Conservation (phyloP, 2,113 vertebrate genomes). For the Electrona antarctica region DNA sequence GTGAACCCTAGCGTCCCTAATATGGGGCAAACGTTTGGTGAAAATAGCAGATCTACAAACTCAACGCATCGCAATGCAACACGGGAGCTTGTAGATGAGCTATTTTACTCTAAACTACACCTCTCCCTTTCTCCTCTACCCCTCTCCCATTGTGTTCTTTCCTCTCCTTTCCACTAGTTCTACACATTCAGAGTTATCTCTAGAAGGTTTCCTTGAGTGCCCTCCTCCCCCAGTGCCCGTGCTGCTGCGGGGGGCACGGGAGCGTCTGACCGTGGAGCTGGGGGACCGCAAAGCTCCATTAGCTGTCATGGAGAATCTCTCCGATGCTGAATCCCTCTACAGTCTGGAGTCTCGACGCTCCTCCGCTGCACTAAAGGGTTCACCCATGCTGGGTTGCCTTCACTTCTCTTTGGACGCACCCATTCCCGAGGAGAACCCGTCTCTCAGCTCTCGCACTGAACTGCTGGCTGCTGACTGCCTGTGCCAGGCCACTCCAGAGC, state of each 20-base stretch:
- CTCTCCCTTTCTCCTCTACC: slow-evolving; percentile 39
- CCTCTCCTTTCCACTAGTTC: slow-evolving; percentile 79
- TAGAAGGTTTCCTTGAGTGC: slow-evolving; percentile 95
- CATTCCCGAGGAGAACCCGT: slow-evolving; percentile 97
- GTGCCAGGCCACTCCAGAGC: slow-evolving; percentile 85
- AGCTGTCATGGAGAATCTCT: slow-evolving; percentile 96
- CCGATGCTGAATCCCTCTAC: slow-evolving; percentile 95
- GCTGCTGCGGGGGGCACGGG: slow-evolving; percentile 92
- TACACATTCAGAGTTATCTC: slow-evolving; percentile 93
- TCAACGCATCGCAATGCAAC: no score
- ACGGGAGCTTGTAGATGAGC: no score
- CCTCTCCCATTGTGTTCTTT: slow-evolving; percentile 3
- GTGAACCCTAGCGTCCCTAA: no score
- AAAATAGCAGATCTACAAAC: no score
- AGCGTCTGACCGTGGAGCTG: slow-evolving; percentile 90
- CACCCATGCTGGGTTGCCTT: slow-evolving; percentile 91
- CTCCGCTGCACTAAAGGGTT: slow-evolving; percentile 92
- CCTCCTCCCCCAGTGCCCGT: slow-evolving; percentile 91
- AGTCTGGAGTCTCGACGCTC: slow-evolving; percentile 97
- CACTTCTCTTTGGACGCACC: slow-evolving; percentile 92
- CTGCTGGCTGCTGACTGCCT: slow-evolving; percentile 91
- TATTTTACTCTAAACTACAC: slow-evolving; percentile 14
- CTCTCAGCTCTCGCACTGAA: slow-evolving; percentile 95
- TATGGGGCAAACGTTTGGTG: no score
- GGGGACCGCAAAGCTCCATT: slow-evolving; percentile 93